A percentile compares a stretch with the other conserved stretches of the same genome.
These are phyloP conservation scores for Cacoxenus indagator DNA, from an alignment of 2,888 invertebrate genomes.

Conservation along the genomic window DNA sequence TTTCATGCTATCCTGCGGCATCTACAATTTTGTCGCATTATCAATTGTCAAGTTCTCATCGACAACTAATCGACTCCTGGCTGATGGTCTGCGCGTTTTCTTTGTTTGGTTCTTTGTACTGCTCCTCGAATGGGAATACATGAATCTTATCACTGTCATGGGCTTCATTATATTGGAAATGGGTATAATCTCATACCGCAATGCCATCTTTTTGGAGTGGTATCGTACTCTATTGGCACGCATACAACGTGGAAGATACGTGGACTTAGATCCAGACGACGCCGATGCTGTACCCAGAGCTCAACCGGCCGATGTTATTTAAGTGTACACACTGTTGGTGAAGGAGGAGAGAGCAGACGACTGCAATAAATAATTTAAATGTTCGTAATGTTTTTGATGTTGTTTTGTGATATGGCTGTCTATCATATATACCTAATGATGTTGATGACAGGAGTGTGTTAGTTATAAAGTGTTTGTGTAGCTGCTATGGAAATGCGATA, in stretches of 20 bases:
- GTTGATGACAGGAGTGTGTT: neutral
- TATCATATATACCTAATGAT: no score
- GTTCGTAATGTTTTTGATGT: neutral
- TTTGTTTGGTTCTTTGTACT: conserved; percentile 91
- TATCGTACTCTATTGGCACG: conserved; percentile 52
- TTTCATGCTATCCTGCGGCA: conserved; percentile 86
- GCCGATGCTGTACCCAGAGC: conserved; percentile 43
- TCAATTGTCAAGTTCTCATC: conserved; percentile 94
- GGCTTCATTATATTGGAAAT: conserved; percentile 83
- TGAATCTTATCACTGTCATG: conserved; percentile 83
- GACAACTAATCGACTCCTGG: conserved; percentile 90
- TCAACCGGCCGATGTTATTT: conserved; percentile 64
- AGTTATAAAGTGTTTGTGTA: no score
- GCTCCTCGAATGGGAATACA: conserved; percentile 81
- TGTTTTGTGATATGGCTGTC: conserved; percentile 7
- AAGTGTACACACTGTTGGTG: no score
- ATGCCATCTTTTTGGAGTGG: conserved; percentile 71
- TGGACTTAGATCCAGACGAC: conserved; percentile 48
- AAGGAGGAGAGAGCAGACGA: neutral
- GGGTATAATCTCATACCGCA: conserved; percentile 89
- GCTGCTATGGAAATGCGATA: neutral
- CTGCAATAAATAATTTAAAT: neutral
- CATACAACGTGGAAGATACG: conserved; percentile 56
- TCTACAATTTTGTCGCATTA: conserved; percentile 93
- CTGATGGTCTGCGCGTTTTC: conserved; percentile 89